These are phyloP conservation scores for Hemicrepidius hirtus DNA, from an alignment of 2,888 invertebrate species.

Conservation along the genomic window DNA sequence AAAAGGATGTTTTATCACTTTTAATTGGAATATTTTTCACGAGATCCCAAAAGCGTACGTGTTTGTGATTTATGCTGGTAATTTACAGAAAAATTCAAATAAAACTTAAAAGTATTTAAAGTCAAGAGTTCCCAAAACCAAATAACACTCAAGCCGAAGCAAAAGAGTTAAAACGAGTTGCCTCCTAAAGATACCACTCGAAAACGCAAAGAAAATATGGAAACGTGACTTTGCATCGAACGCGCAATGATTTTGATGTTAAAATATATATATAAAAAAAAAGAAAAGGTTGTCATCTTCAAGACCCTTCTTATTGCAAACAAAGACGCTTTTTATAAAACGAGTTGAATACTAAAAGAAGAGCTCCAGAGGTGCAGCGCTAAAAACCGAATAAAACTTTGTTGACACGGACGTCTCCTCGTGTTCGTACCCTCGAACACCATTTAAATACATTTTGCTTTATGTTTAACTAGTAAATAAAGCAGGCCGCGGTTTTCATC, in stretches of 20 bases:
- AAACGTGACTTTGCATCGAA: slow-evolving; percentile 51
- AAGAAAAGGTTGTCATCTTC: slow-evolving; percentile 37
- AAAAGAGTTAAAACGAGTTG: slow-evolving; percentile 44
- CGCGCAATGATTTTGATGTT: slow-evolving; percentile 31
- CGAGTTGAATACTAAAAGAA: slow-evolving; percentile 15
- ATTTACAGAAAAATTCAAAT: slow-evolving; percentile 48
- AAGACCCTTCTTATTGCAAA: slow-evolving; percentile 32
- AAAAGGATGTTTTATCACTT: slow-evolving; percentile 43
- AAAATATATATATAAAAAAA: slow-evolving; percentile 37
- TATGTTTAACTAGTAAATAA: slow-evolving; percentile 66
- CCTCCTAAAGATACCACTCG: slow-evolving; percentile 43
- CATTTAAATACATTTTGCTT: slow-evolving; percentile 66
- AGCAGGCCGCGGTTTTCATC: slow-evolving; percentile 64
- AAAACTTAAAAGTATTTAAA: slow-evolving; percentile 41
- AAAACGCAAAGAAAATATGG: slow-evolving; percentile 49
- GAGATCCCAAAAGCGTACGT: slow-evolving; percentile 26
- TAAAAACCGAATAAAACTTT: slow-evolving; percentile 63
- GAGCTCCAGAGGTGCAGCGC: slow-evolving; percentile 41
- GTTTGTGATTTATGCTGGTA: slow-evolving; percentile 50
- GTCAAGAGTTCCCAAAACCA: slow-evolving; percentile 34
- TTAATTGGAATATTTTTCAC: slow-evolving; percentile 47
- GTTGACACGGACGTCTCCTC: slow-evolving; percentile 60
- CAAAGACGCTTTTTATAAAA: slow-evolving; percentile 38
- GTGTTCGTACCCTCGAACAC: slow-evolving; percentile 66
- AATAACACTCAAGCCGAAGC: slow-evolving; percentile 36